phyloP scores from a whole-genome alignment of 2,888 invertebrate genomes.

The Nezara viridula region DNA sequence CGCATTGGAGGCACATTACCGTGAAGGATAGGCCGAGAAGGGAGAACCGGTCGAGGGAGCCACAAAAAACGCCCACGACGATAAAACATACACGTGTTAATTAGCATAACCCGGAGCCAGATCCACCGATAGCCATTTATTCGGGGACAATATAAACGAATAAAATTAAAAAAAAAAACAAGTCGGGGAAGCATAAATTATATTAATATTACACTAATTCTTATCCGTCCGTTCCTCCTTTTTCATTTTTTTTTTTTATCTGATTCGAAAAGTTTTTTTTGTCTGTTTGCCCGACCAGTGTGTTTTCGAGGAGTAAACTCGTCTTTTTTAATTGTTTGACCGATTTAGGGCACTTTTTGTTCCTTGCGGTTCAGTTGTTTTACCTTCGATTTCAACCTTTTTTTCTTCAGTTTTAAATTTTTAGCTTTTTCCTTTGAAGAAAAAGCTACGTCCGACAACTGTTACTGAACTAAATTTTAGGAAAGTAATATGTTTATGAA shows the following conservation, averaged over 20 bases:
- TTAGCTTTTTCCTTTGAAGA: neutral
- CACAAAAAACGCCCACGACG: constrained; percentile 55
- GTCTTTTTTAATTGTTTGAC: constrained; percentile 30
- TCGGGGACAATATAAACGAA: constrained; percentile 50
- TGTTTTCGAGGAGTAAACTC: neutral
- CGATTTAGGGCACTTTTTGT: constrained; percentile 28
- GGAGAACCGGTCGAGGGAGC: constrained; percentile 15
- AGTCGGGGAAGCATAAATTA: constrained; percentile 61
- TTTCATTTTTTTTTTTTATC: neutral
- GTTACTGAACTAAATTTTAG: neutral
- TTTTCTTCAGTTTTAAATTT: neutral
- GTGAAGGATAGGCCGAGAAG: neutral
- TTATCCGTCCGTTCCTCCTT: constrained; percentile 50
- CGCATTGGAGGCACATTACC: neutral
- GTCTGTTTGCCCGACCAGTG: constrained; percentile 1
- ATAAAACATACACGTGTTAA: constrained; percentile 60
- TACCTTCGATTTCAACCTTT: neutral
- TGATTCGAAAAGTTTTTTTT: constrained; percentile 35
- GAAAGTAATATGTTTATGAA: no score
- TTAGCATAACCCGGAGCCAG: constrained; percentile 53
- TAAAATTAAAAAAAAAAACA: constrained; percentile 1
- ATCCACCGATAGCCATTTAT: constrained; percentile 56
- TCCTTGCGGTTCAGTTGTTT: constrained; percentile 21
- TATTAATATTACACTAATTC: constrained; percentile 63
- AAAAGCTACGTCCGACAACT: neutral